phyloP scores from a whole-genome alignment of 2,888 invertebrate species.

The Plebejus anna region DNA sequence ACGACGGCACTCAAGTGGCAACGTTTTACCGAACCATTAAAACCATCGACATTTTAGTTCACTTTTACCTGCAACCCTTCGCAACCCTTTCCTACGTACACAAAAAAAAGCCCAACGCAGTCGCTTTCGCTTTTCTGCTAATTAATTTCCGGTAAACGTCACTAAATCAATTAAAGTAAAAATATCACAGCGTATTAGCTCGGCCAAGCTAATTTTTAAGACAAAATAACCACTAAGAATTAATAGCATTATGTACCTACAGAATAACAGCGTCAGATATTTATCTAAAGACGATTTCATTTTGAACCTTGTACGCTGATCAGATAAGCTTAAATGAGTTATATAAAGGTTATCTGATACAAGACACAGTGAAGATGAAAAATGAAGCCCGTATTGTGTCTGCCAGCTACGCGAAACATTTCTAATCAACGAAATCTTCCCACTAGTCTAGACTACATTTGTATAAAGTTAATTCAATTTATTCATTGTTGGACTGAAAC shows the following conservation, averaged over 20 bases:
- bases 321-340: constrained; percentile 13
- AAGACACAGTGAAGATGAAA: constrained; percentile 22
- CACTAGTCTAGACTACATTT: constrained; percentile 22
- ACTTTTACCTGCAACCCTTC: neutral
- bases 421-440: constrained; percentile 9
- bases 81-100: neutral
- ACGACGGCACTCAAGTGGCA: constrained; percentile 32
- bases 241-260: neutral
- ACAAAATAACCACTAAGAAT: neutral
- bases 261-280: neutral
- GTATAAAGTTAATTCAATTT: neutral
- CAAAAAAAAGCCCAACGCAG: neutral
- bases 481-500: neutral
- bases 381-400: constrained; percentile 25
- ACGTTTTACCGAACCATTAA: neutral
- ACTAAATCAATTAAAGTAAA: no score
- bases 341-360: constrained; percentile 10
- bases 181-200: no score
- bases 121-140: neutral
- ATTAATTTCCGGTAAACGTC: neutral
- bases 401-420: constrained; percentile 20
- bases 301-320: neutral
- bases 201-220: neutral
- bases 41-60: constrained; percentile 3
- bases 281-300: neutral